These are phyloP conservation scores for Willowsia nigromaculata DNA, from an alignment of 2,888 invertebrate genomes.

Conservation along the genomic window DNA sequence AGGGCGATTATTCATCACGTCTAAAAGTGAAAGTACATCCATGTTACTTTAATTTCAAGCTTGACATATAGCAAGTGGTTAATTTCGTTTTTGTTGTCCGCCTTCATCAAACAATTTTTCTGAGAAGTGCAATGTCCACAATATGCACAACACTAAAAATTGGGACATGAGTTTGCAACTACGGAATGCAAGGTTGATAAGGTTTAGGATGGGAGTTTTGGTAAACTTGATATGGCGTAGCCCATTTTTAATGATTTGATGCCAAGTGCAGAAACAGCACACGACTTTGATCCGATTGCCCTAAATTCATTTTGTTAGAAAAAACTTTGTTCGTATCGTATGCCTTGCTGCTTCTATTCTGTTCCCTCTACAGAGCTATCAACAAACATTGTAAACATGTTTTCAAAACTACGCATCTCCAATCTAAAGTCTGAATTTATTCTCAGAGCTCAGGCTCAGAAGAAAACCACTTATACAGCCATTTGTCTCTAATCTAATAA, in stretches of 20 bases:
- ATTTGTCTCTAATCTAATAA: slow-evolving; percentile 11
- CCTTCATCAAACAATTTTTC: not conserved
- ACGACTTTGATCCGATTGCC: slow-evolving; percentile 54
- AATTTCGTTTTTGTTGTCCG: not conserved
- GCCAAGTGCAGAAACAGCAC: slow-evolving; percentile 54
- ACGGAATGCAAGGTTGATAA: not conserved
- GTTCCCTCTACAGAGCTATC: not conserved
- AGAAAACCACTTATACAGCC: not conserved
- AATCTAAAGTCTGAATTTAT: too few species aligned
- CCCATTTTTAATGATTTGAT: slow-evolving; percentile 38
- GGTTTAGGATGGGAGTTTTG: not conserved
- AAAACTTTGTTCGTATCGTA: not conserved
- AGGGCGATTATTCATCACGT: slow-evolving; percentile 76
- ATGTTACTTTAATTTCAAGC: not conserved
- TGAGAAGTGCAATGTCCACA: not conserved
- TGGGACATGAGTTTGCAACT: not conserved
- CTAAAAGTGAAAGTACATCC: slow-evolving; percentile 17
- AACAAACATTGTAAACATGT: slow-evolving; percentile 8
- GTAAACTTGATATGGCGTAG: not conserved
- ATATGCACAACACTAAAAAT: not conserved
- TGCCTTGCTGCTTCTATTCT: not conserved
- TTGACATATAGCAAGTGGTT: not conserved
- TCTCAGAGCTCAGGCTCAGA: too few species aligned
- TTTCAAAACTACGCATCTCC: not conserved
- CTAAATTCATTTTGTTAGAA: slow-evolving; percentile 37